A percentile compares a stretch with the other conserved stretches of the same genome.
These are phyloP conservation scores for Ectemnius cavifrons DNA, from an alignment of 2,888 invertebrate species.

Conservation along the genomic window DNA sequence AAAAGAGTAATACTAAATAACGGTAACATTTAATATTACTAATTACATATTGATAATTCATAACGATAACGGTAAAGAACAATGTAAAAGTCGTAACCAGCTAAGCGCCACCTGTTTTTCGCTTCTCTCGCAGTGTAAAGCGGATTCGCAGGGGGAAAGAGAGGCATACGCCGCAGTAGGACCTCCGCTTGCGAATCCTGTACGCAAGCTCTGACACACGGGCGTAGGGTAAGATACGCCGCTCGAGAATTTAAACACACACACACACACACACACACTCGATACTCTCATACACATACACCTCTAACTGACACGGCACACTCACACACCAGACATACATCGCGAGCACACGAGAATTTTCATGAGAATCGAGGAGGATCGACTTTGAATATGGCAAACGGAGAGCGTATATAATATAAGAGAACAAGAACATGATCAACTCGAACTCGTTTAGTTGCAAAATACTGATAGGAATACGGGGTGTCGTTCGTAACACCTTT, in stretches of 20 bases:
- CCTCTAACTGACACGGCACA: not conserved
- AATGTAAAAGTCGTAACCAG: conserved; percentile 44
- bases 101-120: conserved; percentile 63
- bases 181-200: conserved; percentile 39
- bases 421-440: conserved; percentile 58
- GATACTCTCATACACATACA: not conserved
- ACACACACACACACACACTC: no score
- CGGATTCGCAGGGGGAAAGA: conserved; percentile 50
- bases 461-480: conserved; percentile 67
- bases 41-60: conserved; percentile 11
- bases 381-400: conserved; percentile 17
- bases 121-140: conserved; percentile 66
- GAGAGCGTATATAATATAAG: conserved; percentile 24
- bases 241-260: conserved; percentile 4
- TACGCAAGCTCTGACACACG: conserved; percentile 10
- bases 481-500: conserved; percentile 68
- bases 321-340: not conserved
- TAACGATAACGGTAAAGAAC: conserved; percentile 8
- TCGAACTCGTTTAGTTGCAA: conserved; percentile 66
- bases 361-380: conserved; percentile 19
- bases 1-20: conserved; percentile 18
- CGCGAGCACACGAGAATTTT: conserved; percentile 32
- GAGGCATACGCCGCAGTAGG: conserved; percentile 6
- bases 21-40: conserved; percentile 17
- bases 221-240: conserved; percentile 14